Conservation (phyloP, 2,797 vertebrate genomes). For the Argya squamiceps region DNA sequence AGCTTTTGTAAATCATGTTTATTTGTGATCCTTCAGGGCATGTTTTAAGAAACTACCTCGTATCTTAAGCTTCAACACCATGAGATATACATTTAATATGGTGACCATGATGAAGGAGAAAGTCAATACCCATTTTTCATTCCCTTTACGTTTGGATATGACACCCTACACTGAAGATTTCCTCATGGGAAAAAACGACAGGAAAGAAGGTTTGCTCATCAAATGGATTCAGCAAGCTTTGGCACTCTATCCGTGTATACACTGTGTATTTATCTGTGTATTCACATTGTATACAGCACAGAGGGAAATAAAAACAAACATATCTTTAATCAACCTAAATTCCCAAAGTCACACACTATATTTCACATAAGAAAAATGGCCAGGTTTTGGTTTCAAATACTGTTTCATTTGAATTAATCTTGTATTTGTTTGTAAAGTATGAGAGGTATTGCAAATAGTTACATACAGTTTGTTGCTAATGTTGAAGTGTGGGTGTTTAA, state of each 20-base stretch:
- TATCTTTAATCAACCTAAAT: not conserved
- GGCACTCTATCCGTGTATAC: not conserved
- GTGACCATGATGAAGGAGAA: slow-evolving; percentile 99
- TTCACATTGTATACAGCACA: not conserved
- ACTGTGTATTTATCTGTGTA: not conserved
- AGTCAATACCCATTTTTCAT: slow-evolving; percentile 98
- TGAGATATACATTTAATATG: slow-evolving; percentile 99
- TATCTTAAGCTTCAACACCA: slow-evolving; percentile 99
- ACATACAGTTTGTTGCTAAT: not conserved
- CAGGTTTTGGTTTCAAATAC: not conserved
- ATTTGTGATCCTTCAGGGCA: slow-evolving; percentile 79
- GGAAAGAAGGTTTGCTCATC: slow-evolving; percentile 86
- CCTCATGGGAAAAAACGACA: slow-evolving; percentile 96
- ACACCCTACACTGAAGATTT: slow-evolving; percentile 98
- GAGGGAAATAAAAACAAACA: not conserved
- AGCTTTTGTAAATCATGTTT: not conserved
- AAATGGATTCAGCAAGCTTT: not conserved
- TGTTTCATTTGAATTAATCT: not conserved
- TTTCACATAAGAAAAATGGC: not conserved
- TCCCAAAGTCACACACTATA: not conserved
- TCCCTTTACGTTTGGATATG: slow-evolving; percentile 97
- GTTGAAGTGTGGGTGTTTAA: not conserved
- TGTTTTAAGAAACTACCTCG: slow-evolving; percentile 98
- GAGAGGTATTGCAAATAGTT: not conserved
- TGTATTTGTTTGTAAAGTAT: not conserved